These are phyloP conservation scores for Drosophila kurseongensis DNA, from an alignment of 1,140 invertebrate species.

Conservation along the genomic window DNA sequence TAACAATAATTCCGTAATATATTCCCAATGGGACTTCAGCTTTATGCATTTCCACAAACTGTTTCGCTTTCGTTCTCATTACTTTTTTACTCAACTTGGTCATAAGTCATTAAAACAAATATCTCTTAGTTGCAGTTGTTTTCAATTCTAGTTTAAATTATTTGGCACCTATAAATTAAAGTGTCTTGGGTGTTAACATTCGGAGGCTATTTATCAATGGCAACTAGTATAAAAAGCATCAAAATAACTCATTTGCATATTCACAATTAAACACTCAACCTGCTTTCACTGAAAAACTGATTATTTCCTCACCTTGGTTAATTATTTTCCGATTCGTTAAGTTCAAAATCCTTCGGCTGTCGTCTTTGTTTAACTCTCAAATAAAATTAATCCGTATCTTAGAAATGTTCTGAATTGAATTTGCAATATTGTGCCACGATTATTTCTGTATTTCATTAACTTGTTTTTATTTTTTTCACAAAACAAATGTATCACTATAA, in stretches of 20 bases:
- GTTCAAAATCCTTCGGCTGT: constrained; percentile 22
- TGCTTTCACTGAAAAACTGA: constrained; percentile 2
- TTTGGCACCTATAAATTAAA: constrained; percentile 3
- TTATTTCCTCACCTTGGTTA: constrained; percentile 26
- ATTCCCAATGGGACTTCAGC: not conserved
- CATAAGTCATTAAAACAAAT: constrained; percentile 5
- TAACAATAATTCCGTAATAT: not conserved
- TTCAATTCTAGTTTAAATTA: not conserved
- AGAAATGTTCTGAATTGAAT: constrained; percentile 83
- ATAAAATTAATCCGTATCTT: constrained; percentile 9
- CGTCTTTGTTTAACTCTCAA: constrained; percentile 22
- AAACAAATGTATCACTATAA: constrained; percentile 12
- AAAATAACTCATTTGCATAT: constrained; percentile 3
- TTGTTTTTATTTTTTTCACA: constrained; percentile 31
- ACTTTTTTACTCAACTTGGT: constrained; percentile 1
- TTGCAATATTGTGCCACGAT: constrained; percentile 77
- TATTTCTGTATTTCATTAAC: constrained; percentile 84
- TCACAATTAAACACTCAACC: not conserved
- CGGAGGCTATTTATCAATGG: constrained; percentile 1
- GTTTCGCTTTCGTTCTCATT: not conserved
- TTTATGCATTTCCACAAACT: constrained; percentile 1
- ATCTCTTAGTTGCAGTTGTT: not conserved
- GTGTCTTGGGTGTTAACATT: not conserved
- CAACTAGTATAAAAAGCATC: not conserved
- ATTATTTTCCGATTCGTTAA: not conserved